phyloP scores from a whole-genome alignment of 2,888 invertebrate genomes.

The Oxycera nigricornis region DNA sequence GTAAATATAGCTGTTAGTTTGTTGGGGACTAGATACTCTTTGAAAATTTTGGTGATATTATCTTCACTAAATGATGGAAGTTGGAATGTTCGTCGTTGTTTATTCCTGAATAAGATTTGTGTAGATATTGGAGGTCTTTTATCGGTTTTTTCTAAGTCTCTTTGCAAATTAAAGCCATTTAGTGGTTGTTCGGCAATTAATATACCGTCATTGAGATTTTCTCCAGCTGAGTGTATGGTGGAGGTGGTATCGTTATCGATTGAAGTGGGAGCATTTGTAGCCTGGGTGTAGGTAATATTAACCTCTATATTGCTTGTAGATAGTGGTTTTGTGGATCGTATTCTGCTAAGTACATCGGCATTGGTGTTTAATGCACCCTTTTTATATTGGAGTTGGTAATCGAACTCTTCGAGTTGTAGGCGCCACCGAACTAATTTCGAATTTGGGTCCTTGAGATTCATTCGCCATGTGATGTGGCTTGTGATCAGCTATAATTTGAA shows the following conservation, averaged over 20 bases:
- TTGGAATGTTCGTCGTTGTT: neutral
- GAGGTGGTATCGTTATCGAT: neutral
- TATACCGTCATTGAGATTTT: neutral
- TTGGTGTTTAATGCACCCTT: conserved; percentile 43
- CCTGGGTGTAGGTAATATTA: neutral
- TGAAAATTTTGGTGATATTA: neutral
- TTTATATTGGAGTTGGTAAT: neutral
- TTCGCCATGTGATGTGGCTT: conserved; percentile 12
- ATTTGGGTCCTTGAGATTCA: neutral
- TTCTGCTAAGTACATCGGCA: conserved; percentile 17
- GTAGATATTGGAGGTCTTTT: neutral
- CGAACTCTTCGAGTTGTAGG: neutral
- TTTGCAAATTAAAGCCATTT: neutral
- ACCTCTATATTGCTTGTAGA: neutral
- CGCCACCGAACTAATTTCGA: neutral
- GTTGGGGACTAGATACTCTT: neutral
- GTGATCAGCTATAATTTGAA: conserved; percentile 31
- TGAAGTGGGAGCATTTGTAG: neutral
- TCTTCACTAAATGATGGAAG: conserved; percentile 5
- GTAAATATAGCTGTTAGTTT: conserved; percentile 21
- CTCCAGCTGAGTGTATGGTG: neutral
- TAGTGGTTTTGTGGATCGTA: neutral
- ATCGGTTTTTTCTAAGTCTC: neutral
- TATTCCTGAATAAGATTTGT: too few species aligned
- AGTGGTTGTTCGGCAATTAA: neutral